Percentiles rank a stretch among this genome's conserved stretches.
Evolutionary conservation across 2,888 invertebrate genomes (phyloP).

Genomic region (Eustalomyia histrio): DNA sequence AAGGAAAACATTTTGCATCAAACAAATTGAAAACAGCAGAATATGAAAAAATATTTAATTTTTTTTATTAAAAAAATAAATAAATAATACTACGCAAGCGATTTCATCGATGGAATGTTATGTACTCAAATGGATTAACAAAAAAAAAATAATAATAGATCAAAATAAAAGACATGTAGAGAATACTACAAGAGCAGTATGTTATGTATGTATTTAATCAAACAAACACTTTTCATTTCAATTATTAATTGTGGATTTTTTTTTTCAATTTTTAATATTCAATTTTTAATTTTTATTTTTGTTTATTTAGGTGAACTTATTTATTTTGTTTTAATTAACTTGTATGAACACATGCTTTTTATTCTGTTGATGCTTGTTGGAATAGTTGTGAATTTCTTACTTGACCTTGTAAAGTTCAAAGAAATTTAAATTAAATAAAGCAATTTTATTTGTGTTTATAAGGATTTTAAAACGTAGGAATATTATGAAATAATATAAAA

Average conservation of each 20-base stretch:
- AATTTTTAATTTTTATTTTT: not conserved
- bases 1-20: not conserved
- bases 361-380: conserved; percentile 9
- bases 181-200: no score
- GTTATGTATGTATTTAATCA: conserved; percentile 6
- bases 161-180: no score
- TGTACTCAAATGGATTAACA: not conserved
- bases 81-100: conserved; percentile 27
- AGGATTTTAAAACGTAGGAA: not conserved
- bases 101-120: conserved; percentile 14
- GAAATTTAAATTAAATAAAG: not conserved
- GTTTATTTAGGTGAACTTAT: conserved; percentile 37
- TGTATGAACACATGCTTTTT: conserved; percentile 30
- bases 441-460: not conserved
- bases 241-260: conserved; percentile 27
- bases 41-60: no score
- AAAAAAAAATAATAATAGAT: no score
- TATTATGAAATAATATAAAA: not conserved
- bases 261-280: conserved; percentile 1
- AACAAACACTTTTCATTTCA: conserved; percentile 47
- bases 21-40: conserved; percentile 6
- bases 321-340: conserved; percentile 59
- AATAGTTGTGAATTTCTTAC: conserved; percentile 5
- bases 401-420: conserved; percentile 46
- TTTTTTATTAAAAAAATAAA: not conserved